A percentile compares a stretch with the other conserved stretches of the same genome.
Conservation (phyloP, 2,888 invertebrate species). For the Agrotis segetum region DNA sequence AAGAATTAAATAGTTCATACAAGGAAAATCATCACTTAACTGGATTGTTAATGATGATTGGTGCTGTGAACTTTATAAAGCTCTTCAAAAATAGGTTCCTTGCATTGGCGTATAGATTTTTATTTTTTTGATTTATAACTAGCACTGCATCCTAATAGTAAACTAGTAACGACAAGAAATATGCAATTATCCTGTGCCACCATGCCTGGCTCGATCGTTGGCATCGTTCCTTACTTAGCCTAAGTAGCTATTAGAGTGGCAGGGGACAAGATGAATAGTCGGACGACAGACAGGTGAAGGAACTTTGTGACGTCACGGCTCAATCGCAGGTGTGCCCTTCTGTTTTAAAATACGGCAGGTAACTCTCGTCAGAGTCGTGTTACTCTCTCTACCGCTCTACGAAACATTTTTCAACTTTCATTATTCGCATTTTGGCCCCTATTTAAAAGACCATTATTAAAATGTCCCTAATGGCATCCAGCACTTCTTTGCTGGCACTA, state of each 20-base stretch:
- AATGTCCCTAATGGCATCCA: slow-evolving; percentile 75
- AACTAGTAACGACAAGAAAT: slow-evolving; percentile 15
- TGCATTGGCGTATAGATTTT: neutral
- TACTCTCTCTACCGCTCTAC: slow-evolving; percentile 61
- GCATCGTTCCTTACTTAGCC: slow-evolving; percentile 67
- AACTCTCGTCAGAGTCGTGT: slow-evolving; percentile 51
- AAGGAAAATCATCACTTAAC: slow-evolving; percentile 52
- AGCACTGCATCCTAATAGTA: neutral
- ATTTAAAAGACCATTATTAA: slow-evolving; percentile 74
- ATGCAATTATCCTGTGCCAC: slow-evolving; percentile 52
- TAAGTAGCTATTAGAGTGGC: slow-evolving; percentile 68
- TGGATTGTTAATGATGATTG: slow-evolving; percentile 25
- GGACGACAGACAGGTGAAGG: slow-evolving; percentile 79
- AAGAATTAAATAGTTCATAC: slow-evolving; percentile 43
- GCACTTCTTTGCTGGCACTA: slow-evolving; percentile 74
- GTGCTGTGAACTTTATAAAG: slow-evolving; percentile 2
- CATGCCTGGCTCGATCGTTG: slow-evolving; percentile 58
- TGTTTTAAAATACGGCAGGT: slow-evolving; percentile 71
- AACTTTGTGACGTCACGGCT: slow-evolving; percentile 77
- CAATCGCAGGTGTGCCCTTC: slow-evolving; percentile 79
- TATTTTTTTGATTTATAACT: neutral
- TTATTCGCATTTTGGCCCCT: slow-evolving; percentile 62
- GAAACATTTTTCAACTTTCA: slow-evolving; percentile 66
- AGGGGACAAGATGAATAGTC: slow-evolving; percentile 69
- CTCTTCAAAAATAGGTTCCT: neutral